A percentile compares a stretch with the other conserved stretches of the same genome.
These are phyloP conservation scores for Morelia viridis DNA, from an alignment of 2,797 vertebrate species.

Conservation along the genomic window DNA sequence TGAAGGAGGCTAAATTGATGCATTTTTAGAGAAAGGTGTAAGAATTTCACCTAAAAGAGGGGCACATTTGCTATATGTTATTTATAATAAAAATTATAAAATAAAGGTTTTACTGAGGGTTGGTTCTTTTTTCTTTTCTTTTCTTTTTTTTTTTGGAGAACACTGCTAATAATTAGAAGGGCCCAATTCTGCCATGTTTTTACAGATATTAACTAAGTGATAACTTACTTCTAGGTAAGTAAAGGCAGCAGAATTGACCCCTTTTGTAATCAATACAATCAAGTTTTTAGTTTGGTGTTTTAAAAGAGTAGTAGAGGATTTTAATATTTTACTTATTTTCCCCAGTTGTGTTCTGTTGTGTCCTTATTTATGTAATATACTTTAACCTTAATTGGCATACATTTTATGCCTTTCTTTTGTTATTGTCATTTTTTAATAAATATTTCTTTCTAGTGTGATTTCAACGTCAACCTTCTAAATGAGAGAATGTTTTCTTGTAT, in stretches of 20 bases:
- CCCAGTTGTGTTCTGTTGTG: slow-evolving; percentile 75
- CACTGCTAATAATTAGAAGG: slow-evolving; percentile 72
- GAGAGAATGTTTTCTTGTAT: slow-evolving; percentile 94
- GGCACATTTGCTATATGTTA: slow-evolving; percentile 81
- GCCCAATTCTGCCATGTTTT: slow-evolving; percentile 61
- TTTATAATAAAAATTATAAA: slow-evolving; percentile 78
- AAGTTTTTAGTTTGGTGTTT: slow-evolving; percentile 76
- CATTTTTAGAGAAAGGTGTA: slow-evolving; percentile 82
- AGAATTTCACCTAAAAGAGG: slow-evolving; percentile 79
- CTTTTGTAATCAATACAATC: slow-evolving; percentile 71
- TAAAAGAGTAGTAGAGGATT: slow-evolving; percentile 75
- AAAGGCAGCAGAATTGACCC: slow-evolving; percentile 59
- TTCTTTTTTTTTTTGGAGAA: slow-evolving; percentile 63
- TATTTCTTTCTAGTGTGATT: slow-evolving; percentile 91
- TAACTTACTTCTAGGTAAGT: slow-evolving; percentile 51
- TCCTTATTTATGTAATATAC: slow-evolving; percentile 94
- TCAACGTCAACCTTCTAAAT: slow-evolving; percentile 84
- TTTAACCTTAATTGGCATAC: slow-evolving; percentile 89
- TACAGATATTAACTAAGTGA: slow-evolving; percentile 48
- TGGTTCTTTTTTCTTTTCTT: slow-evolving; percentile 62
- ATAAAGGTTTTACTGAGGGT: not conserved
- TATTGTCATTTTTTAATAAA: slow-evolving; percentile 70
- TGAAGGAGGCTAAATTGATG: slow-evolving; percentile 71
- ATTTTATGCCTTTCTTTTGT: slow-evolving; percentile 85
- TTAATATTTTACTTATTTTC: slow-evolving; percentile 80